phyloP scores from a whole-genome alignment of 53 echinoderm and acorn worm species.

The Paelopatides confundens region DNA sequence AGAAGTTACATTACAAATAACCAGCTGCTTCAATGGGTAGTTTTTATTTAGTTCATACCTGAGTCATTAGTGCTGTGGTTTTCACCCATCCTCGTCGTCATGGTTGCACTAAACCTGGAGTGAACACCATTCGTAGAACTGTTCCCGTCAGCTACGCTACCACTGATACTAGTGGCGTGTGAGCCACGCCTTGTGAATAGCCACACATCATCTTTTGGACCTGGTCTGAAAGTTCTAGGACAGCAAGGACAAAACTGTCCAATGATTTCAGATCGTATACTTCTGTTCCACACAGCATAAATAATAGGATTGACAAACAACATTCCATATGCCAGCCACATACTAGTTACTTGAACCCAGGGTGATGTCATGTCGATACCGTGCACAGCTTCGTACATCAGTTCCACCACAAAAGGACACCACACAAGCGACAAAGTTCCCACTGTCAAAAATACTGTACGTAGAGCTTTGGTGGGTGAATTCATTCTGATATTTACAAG shows the following conservation, averaged over 20 bases:
- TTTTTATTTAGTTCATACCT: constrained; percentile 60
- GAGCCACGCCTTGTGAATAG: constrained; percentile 68
- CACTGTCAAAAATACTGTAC: constrained; percentile 80
- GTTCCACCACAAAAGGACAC: constrained; percentile 73
- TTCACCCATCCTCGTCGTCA: constrained; percentile 47
- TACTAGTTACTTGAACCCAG: constrained; percentile 57
- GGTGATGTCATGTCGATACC: constrained; percentile 50
- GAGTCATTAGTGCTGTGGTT: constrained; percentile 85
- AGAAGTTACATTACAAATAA: too few species aligned
- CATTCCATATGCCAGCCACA: constrained; percentile 71
- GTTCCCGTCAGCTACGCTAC: constrained; percentile 71
- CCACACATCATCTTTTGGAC: constrained; percentile 68
- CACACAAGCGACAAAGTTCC: constrained; percentile 69
- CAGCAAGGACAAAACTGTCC: constrained; percentile 77
- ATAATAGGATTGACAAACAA: constrained; percentile 76
- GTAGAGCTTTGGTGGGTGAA: constrained; percentile 90
- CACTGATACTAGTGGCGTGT: constrained; percentile 80
- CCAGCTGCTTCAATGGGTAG: too few species aligned
- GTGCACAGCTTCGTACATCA: constrained; percentile 73
- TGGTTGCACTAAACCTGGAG: constrained; percentile 47
- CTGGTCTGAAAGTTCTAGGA: constrained; percentile 54
- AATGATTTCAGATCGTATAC: constrained; percentile 77
- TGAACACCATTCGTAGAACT: constrained; percentile 42
- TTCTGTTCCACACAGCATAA: constrained; percentile 93
- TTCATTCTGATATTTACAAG: constrained; percentile 93